These are phyloP conservation scores for Riparia riparia DNA, from an alignment of 2,113 vertebrate species.

Conservation along the genomic window DNA sequence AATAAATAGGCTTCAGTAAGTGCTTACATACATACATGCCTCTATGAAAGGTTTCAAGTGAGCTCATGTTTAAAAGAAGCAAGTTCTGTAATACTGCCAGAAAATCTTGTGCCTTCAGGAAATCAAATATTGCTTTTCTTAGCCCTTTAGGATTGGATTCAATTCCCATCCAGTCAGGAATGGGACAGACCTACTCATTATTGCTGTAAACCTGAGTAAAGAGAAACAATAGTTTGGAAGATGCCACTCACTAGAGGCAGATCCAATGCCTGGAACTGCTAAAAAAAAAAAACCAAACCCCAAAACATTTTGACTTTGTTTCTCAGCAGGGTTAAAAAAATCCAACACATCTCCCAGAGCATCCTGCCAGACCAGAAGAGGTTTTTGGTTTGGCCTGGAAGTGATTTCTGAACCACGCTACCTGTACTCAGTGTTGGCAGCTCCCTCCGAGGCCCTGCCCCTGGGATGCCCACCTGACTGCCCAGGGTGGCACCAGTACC, in stretches of 20 bases:
- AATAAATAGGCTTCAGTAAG: conserved; percentile 48
- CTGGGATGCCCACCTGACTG: neutral
- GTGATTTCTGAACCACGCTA: neutral
- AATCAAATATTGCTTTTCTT: conserved; percentile 72
- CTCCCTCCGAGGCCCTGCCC: neutral
- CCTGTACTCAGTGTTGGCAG: neutral
- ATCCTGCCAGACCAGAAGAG: neutral
- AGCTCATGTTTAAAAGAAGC: conserved; percentile 13
- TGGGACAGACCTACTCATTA: conserved; percentile 45
- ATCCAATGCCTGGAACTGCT: neutral
- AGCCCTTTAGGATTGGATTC: conserved; percentile 59
- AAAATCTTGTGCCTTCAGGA: conserved; percentile 63
- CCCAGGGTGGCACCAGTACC: neutral
- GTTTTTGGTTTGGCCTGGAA: conserved; percentile 2
- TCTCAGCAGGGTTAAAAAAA: neutral
- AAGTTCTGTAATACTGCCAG: conserved; percentile 10
- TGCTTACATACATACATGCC: neutral
- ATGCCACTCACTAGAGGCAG: neutral
- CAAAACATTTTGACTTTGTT: neutral
- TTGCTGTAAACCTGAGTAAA: conserved; percentile 73
- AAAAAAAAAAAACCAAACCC: neutral
- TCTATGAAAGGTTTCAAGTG: conserved; percentile 8
- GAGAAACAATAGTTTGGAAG: neutral
- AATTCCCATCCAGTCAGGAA: neutral
- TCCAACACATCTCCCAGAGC: neutral